Evolutionary conservation across 2,797 vertebrate species (phyloP), one percentile per base, ranked within the genome.

Genomic region (Pseudopleuronectes americanus): DNA sequence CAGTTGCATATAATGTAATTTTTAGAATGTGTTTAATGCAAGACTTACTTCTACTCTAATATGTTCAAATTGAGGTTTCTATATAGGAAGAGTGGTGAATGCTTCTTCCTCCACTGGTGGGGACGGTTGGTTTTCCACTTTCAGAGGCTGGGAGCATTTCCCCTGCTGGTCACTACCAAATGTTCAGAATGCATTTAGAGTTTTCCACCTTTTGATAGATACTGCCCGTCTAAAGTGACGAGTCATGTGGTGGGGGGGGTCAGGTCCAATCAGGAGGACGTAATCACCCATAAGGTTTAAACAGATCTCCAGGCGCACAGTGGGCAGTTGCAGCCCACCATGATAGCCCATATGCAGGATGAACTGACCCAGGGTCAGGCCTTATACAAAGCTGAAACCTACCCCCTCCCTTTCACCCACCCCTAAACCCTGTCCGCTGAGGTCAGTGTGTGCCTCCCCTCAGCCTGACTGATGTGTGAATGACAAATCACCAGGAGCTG

Each of bases 401-500:
- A 1, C 14, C 53, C 24, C 19, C 31, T 60, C 59, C 10, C 54
- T 41, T 17, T 43, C 14, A 7, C 56, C 19, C 43, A 26, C 76
- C 63, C 49, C 71, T 71, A 69, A 89, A 79, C 73, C 79, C 65
- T 51, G 65, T 62, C 79, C 71, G 41, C 71, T 23, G 62, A 76
- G 83, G 74, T 82, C 84, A 75, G 58, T 68, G 22, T 47, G 79
- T 47, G 79, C 75, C 81, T 82, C 55, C 63, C 63, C 60, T 80
- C 81, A 54, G 67, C 71, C 61, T 61, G 88, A 89, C 86, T 87
- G 87, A 90, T 89, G 87, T 83, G 80, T 74, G 86, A 84, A 80
- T 86, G 84, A 91, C 81, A 60, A 87, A 90, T 90, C 80, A 85
- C 87, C 83, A 80, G 82, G 77, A 77, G 85, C 76, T 77, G 67